Evolutionary conservation across 2,888 invertebrate species (phyloP), one percentile per base, ranked within the genome.

Genomic region (Clusia tigrina): DNA sequence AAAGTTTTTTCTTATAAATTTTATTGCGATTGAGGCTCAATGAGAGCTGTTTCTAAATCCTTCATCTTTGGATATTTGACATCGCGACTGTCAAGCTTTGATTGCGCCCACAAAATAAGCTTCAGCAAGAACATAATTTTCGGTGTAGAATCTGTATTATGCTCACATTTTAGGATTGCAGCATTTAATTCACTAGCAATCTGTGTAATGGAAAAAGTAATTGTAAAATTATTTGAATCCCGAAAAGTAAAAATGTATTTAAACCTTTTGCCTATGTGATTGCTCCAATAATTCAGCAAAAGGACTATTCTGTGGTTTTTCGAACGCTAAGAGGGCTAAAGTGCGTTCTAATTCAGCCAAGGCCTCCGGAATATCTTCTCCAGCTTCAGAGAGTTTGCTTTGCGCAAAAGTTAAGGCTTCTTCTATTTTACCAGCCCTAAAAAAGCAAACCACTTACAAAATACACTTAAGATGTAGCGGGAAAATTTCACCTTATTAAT

Each of bases 141-240:
- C 2, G 97, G 96, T 63, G 94, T 93, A 1, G 94, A 95, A 55
- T 92, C 91, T 79, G 95, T 94, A 80, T 92, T 91, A 77, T 95
- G 93, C 81, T 98, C 96, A 86, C 93, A 92, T 81, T 95, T 94
- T 60, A 98, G 85, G 73, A 98, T 96, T n/a, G 98, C 97, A 55
- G 97, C 95, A 85, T 98, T 98, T 18, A 98, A 87, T 86, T 98
- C 97, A 85, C 96, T 96, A 22, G 98, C 98, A 78, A 98, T 93
- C 93, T 93, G 23, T 37, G 32, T 32, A 6, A 17, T 15, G 42
- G n/a, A 42, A 15, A 15, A 25, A 23, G 26, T 24, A 10, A 3
- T 2, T 25, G 51, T 53, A 57, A 42, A 24, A 64, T 54, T 42
- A 24, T 52, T 10, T 23, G 23, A 32, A 56, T 56, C 22, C 20